Base-by-base conservation (phyloP, 2,113 vertebrate genomes). In the Perca flavescens region DNA sequence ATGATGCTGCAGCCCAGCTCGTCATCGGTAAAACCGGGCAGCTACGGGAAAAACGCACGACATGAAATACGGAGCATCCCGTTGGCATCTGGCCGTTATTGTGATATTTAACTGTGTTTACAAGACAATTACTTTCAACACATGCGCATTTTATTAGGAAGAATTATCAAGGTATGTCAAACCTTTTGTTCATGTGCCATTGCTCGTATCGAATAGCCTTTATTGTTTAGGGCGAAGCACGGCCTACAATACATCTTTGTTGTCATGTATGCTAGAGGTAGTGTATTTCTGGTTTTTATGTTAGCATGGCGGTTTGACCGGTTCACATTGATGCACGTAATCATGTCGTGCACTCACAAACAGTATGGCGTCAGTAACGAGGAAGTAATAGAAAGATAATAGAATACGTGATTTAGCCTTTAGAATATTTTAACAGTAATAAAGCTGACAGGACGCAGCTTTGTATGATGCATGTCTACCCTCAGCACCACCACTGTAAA, bases 1-100 rank as follows among this genome's bases (percentile, higher is more conserved):
- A 79, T 90, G 89, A 0, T 64, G 88, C 92, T 92, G 74, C 82
- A 89, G 92, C 68, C 12, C 57, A 1, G 25, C 34, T 2, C 0
- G 19, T 4, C 2, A 10, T 1, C 17, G 1, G 12, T 25, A 6
- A 46, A 60, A 4, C 19, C 25, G 46, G 3, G 54, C 63, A 36
- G 76, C 3, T 6, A 46, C 72, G 72, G 66, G n/a, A 25, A 58
- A 79, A 47, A 49, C 58, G 13, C 14, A 71, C 36, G 46, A 36
- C 71, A 69, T 25, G 13, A 76, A 57, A 67, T 0, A 34, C 52
- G 8, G 28, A 11, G 0, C 31, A 9, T 10, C 6, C 50, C 46
- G 53, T 28, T 22, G 47, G 61, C 1, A 36, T 10, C 5, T 13
- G 50, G 31, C 31, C 4, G 21, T 21, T 68, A 3, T 12, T 54